Percentiles rank a stretch among this genome's conserved stretches.
Conservation (phyloP, 2,888 invertebrate genomes). For the Tenthredo scrophulariae region DNA sequence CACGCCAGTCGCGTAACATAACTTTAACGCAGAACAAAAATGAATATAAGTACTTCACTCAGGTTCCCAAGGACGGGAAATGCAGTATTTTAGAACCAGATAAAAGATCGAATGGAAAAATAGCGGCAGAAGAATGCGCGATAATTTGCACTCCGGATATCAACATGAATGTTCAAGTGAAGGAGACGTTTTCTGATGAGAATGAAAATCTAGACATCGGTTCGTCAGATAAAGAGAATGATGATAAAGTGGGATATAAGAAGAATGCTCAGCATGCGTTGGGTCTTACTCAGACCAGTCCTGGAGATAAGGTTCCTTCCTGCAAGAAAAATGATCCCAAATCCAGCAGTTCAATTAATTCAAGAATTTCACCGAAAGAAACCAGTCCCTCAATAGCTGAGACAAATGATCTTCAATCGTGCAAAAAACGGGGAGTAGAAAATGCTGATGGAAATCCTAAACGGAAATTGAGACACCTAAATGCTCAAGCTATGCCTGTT, state of each 20-base stretch:
- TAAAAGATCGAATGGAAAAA: neutral
- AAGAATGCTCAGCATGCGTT: neutral
- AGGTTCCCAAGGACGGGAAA: neutral
- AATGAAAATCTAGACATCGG: neutral
- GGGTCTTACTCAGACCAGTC: neutral
- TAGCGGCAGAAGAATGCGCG: neutral
- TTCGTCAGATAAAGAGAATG: neutral
- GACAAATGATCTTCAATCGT: neutral
- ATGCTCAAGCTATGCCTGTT: conserved; percentile 20
- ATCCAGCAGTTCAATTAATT: neutral
- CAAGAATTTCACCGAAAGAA: neutral
- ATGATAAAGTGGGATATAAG: neutral
- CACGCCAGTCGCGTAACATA: conserved; percentile 16
- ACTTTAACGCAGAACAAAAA: neutral
- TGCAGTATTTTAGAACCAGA: neutral
- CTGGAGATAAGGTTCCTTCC: neutral
- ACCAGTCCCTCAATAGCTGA: neutral
- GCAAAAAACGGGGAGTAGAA: neutral
- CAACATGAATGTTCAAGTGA: neutral
- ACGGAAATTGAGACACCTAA: neutral
- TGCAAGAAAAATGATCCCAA: neutral
- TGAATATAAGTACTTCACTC: neutral
- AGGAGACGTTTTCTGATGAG: neutral
- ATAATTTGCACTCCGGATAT: conserved; percentile 34
- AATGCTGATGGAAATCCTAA: neutral